These are phyloP conservation scores for Seriola rivoliana DNA, from an alignment of 2,113 vertebrate genomes.

Conservation along the genomic window DNA sequence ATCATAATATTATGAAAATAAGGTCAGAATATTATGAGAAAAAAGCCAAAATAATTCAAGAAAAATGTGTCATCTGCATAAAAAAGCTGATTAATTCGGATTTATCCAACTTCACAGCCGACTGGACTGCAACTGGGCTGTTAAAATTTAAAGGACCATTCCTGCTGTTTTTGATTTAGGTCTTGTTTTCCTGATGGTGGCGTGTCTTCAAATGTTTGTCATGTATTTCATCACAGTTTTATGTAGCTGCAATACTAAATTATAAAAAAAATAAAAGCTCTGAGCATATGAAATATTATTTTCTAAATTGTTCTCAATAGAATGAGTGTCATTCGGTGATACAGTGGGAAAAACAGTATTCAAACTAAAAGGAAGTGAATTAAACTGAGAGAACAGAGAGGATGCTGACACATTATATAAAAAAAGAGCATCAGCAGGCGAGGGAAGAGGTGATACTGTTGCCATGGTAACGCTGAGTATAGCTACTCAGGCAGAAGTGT, in stretches of 20 bases:
- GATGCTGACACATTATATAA: not conserved
- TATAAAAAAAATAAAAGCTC: not conserved
- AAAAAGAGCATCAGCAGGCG: not conserved
- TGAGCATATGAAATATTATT: not conserved
- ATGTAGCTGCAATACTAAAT: not conserved
- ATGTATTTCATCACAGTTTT: too few relatives aligned
- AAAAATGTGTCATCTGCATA: not conserved
- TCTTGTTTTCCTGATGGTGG: too few relatives aligned
- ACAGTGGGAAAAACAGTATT: not conserved
- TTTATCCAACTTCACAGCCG: not conserved
- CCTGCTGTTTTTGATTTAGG: too few relatives aligned
- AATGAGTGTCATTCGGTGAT: too few relatives aligned
- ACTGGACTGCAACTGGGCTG: not conserved
- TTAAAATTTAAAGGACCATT: too few relatives aligned
- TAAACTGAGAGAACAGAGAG: not conserved
- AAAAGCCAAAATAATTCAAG: too few relatives aligned
- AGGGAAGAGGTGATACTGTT: constrained; percentile 55
- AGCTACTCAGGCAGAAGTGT: constrained; percentile 1
- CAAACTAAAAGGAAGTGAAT: not conserved
- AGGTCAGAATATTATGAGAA: too few relatives aligned
- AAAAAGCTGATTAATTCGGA: not conserved
- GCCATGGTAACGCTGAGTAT: constrained; percentile 33
- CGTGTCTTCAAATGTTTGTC: not conserved
- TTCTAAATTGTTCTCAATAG: not conserved
- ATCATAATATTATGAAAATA: too few relatives aligned